A percentile compares a stretch with the other conserved stretches of the same genome.
phyloP scores from a whole-genome alignment of 2,888 invertebrate genomes.

The Lepas anatifera region DNA sequence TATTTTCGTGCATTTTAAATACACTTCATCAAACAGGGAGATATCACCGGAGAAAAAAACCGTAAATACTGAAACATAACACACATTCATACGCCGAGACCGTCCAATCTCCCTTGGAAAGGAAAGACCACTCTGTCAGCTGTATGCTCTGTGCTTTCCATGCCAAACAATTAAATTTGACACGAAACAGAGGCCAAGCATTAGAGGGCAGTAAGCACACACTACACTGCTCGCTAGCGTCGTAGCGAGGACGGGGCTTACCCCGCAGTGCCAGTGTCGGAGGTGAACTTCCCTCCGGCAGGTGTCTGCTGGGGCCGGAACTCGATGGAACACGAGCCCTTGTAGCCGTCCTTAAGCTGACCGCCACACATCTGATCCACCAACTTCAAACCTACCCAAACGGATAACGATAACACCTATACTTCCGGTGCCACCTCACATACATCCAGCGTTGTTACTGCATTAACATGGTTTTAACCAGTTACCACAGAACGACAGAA shows the following conservation, averaged over 20 bases:
- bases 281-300: constrained; percentile 52
- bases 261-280: constrained; percentile 74
- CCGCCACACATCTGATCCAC: constrained; percentile 61
- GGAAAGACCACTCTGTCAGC: background rate
- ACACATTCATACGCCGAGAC: no score
- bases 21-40: no score
- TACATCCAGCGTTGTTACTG: background rate
- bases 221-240: background rate
- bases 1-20: no score
- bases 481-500: background rate
- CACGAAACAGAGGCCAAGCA: background rate
- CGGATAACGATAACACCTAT: background rate
- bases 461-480: background rate
- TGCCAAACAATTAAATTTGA: no score
- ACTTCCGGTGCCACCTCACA: no score
- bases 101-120: no score
- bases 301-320: constrained; percentile 49
- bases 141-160: background rate
- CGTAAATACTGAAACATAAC: no score
- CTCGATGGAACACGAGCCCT: constrained; percentile 63
- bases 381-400: constrained; percentile 51
- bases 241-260: constrained; percentile 31
- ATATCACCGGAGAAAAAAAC: no score
- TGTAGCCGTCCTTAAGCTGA: constrained; percentile 49
- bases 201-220: background rate